phyloP scores from a whole-genome alignment of 2,888 invertebrate species.

The Lithophane leautieri region DNA sequence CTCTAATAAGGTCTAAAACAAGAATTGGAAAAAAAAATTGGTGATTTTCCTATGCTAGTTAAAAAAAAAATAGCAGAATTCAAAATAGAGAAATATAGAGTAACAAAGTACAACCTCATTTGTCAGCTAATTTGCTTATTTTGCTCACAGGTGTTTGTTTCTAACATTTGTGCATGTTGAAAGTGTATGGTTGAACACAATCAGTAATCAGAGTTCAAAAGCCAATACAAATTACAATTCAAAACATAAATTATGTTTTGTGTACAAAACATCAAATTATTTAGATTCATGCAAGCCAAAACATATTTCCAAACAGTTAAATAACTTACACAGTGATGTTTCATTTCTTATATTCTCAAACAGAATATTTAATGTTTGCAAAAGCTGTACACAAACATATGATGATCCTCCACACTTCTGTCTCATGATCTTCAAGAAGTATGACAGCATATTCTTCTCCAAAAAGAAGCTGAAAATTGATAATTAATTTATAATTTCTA shows the following conservation, averaged over 20 bases:
- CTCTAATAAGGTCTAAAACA: neutral
- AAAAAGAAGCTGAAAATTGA: constrained; percentile 96
- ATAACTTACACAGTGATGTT: constrained; percentile 98
- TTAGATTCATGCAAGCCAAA: neutral
- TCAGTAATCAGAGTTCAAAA: neutral
- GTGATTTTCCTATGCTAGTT: too few relatives aligned
- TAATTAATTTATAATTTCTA: too few relatives aligned
- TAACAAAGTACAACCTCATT: too few relatives aligned
- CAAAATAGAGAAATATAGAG: neutral
- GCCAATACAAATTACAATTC: too few relatives aligned
- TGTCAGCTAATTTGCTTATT: neutral
- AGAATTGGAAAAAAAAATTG: neutral
- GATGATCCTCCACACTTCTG: constrained; percentile 98
- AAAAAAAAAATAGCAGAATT: neutral
- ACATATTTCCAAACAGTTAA: neutral
- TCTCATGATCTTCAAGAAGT: constrained; percentile 98
- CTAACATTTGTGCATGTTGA: neutral
- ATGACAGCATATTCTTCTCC: constrained; percentile 99
- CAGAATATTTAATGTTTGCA: constrained; percentile 99
- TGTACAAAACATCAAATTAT: neutral
- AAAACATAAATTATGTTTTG: neutral
- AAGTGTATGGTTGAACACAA: neutral
- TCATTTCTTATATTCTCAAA: constrained; percentile 99
- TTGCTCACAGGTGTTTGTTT: neutral
- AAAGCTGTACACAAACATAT: constrained; percentile 98